Evolutionary conservation across 1,140 invertebrate species (phyloP), one percentile per base, ranked within the genome.

Genomic region (Lutraria rhynchaena): DNA sequence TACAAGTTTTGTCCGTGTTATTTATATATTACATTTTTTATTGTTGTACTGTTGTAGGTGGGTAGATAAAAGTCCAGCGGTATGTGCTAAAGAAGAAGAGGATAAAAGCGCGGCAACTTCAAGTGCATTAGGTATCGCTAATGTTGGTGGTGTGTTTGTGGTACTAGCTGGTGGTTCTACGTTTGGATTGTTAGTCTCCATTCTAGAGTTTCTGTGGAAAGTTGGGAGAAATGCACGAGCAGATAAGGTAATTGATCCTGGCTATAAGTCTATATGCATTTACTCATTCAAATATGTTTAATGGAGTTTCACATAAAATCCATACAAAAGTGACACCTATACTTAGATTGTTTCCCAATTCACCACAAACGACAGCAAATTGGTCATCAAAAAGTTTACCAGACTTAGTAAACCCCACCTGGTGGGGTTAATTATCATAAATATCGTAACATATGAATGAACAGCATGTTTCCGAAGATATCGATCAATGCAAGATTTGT

Each of bases 101-200:
- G 96, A 85, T 15, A 60, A 74, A 2, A 97, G 98, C 89, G 96
- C 95, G 24, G 98, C 19, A 17, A 49, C 98, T 91, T 97, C 98
- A 0, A 98, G 96, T 89, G 96, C 97, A 4, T 93, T 99, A 0
- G 98, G 96, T 4, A 95, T 99, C 0, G 96, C 98, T 27, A 99
- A 99, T 93, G 93, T 93, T 95, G 97, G 97, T 86, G 98, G 98
- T 19, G 97, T 99, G 11, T 99, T 99, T 92, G 97, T 99, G n/a
- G 97, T 99, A 1, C 94, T 99, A 0, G 94, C 99, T 0, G 91
- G 97, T 86, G 98, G 98, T 0, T 93, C 99, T 37, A 96, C 96
- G 0, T 91, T 98, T 29, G 97, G 98, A 0, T 96, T 99, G 74
- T 93, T 99, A 24, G 96, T 98, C 0, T 97, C 98, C 4, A 97